Base-by-base conservation (phyloP, 2,113 vertebrate species). In the Aleadryas rufinucha region DNA sequence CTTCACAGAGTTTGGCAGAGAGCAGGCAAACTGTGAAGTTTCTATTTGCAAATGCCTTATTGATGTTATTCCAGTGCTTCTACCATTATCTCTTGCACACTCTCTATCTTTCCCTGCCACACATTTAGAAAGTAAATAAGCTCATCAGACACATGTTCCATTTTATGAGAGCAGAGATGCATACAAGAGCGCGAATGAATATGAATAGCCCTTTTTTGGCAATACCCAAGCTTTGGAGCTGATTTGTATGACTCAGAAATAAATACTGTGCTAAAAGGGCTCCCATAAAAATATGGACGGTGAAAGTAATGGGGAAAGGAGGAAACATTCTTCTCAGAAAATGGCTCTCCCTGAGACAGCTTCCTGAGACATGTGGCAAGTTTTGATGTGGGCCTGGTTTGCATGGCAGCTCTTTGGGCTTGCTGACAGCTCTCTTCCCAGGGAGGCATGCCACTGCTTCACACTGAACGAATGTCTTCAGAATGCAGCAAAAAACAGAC, bases 181-280 rank as follows among this genome's bases (percentile, higher is more conserved):
- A 13, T 94, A 82, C 89, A 96, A 96, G 93, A 83, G 75, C 54
- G 13, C 44, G 70, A 96, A 95, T 95, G 95, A 97, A 96, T 95
- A 90, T 95, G 91, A 93, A 96, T 95, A 97, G 93, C 71, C 93
- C 87, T 15, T 87, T 61, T 93, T 95, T 94, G 93, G 95, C 88
- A 96, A 71, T 83, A 72, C 69, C 95, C 78, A 89, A 74, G 88
- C 68, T 83, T 84, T 95, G 96, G 84, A 96, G 81, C 72, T 84
- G 68, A 90, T 97, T 82, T 94, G 76, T 78, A 89, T 97, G 87
- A 96, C 69, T 96, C 95, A 98, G 95, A 97, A 97, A 94, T 96
- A 80, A 91, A 78, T 79, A 42, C 87, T 92, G 87, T 89, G 37
- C 75, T 66, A 80, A 93, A 93, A 95, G 66, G 86, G 49, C 77